Evolutionary conservation across 2,113 vertebrate species (phyloP).

Genomic region (Podiceps cristatus): DNA sequence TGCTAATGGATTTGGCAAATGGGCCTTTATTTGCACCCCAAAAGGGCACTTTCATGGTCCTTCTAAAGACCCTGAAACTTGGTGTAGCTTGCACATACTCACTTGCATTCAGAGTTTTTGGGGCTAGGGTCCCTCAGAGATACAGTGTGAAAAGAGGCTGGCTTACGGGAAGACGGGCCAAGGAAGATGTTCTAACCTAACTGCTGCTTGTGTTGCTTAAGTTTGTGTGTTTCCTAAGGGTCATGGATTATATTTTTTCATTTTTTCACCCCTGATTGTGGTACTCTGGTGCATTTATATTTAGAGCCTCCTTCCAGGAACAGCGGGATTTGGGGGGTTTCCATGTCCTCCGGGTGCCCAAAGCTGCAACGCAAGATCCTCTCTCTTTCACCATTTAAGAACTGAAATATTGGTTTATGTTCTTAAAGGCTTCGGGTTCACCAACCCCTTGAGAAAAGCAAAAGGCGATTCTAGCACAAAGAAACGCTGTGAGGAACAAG

Average conservation of each 20-base stretch:
- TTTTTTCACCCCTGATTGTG: rapidly evolving
- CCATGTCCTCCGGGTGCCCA: neutral
- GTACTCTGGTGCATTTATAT: neutral
- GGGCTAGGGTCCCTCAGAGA: neutral
- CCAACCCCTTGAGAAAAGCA: neutral
- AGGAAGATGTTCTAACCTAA: neutral
- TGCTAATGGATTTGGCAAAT: neutral
- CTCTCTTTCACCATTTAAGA: neutral
- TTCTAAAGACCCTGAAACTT: neutral
- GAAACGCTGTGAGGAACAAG: neutral
- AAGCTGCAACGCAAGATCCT: neutral
- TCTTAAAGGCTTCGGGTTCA: neutral
- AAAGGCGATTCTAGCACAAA: neutral
- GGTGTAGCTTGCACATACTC: neutral
- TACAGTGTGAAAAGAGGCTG: neutral
- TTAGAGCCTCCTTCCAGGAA: neutral
- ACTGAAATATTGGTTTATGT: neutral
- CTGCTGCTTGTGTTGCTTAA: neutral
- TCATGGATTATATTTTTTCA: rapidly evolving
- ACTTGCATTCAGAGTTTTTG: neutral
- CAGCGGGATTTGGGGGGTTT: neutral
- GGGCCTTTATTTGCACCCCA: neutral
- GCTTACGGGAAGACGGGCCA: neutral
- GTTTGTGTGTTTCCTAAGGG: neutral
- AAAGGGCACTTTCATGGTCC: neutral